Evolutionary conservation across 35 echinoderm and acorn worm species (phyloP).

Genomic region (Heliocidaris tuberculata): DNA sequence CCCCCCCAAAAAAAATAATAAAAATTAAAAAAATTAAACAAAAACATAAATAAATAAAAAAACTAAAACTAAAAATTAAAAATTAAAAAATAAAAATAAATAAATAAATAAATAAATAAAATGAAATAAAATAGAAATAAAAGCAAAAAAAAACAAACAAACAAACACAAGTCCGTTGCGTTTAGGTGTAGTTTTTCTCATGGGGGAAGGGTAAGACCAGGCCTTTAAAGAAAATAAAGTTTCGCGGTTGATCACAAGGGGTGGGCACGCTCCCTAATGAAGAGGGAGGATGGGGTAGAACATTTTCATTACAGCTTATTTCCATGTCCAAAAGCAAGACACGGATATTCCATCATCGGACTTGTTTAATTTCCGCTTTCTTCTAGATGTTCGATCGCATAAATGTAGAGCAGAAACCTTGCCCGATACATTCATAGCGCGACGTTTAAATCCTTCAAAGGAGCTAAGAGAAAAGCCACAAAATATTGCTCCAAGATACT

Average conservation of each 20-base stretch:
- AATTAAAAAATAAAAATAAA: too few relatives aligned
- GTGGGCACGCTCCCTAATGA: neutral
- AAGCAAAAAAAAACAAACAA: too few relatives aligned
- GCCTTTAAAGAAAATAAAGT: neutral
- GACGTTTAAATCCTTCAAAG: neutral
- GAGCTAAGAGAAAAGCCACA: neutral
- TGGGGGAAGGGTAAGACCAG: too few relatives aligned
- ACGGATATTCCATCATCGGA: slow-evolving; percentile 2
- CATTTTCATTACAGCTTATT: neutral
- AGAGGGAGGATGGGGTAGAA: neutral
- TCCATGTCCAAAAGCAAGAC: neutral
- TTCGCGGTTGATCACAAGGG: neutral
- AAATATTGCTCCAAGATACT: neutral
- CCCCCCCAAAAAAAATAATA: too few relatives aligned
- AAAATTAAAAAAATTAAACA: too few relatives aligned
- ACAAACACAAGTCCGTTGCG: too few relatives aligned
- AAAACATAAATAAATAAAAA: too few relatives aligned
- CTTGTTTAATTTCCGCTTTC: slow-evolving; percentile 3
- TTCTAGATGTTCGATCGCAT: neutral
- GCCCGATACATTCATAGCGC: neutral
- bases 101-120: too few relatives aligned
- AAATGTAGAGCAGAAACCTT: neutral
- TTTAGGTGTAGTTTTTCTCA: too few relatives aligned
- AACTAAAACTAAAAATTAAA: too few relatives aligned
- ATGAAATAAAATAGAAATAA: too few relatives aligned